These are phyloP conservation scores for Neogobius melanostomus DNA, from an alignment of 2,113 vertebrate genomes.

Conservation along the genomic window DNA sequence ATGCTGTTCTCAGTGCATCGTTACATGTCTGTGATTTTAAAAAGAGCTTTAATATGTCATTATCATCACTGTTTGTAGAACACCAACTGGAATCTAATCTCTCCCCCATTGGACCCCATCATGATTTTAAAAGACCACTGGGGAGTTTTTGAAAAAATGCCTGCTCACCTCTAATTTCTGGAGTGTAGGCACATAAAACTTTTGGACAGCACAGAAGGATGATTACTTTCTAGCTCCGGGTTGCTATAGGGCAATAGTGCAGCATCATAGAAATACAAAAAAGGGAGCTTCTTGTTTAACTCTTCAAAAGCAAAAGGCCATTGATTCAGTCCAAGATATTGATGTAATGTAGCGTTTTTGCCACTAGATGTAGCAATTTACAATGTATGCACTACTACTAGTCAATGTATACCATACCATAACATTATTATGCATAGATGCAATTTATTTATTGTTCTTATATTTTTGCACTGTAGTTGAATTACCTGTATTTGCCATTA, in stretches of 20 bases:
- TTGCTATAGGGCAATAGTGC: too few species aligned
- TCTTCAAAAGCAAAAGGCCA: not conserved
- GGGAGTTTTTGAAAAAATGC: slow-evolving; percentile 8
- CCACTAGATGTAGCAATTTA: slow-evolving; percentile 70
- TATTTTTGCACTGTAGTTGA: too few species aligned
- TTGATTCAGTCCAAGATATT: not conserved
- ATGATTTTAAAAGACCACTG: slow-evolving; percentile 12
- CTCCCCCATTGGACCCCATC: slow-evolving; percentile 20
- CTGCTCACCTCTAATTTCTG: slow-evolving; percentile 13
- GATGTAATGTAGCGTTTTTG: slow-evolving; percentile 44
- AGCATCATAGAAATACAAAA: too few species aligned
- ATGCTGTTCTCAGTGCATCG: too few species aligned
- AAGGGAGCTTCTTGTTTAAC: too few species aligned
- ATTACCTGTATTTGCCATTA: too few species aligned
- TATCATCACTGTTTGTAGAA: slow-evolving; percentile 22
- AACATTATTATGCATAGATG: too few species aligned
- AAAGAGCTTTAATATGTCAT: slow-evolving; percentile 46
- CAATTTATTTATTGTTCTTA: too few species aligned
- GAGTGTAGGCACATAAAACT: slow-evolving; percentile 72
- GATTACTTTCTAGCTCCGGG: too few species aligned
- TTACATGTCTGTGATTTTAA: slow-evolving; percentile 19
- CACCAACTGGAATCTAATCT: slow-evolving; percentile 39
- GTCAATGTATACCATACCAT: too few species aligned
- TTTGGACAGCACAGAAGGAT: not conserved
- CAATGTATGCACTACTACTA: not conserved